Base-by-base conservation (phyloP, 1,140 invertebrate genomes). In the Varroa destructor region DNA sequence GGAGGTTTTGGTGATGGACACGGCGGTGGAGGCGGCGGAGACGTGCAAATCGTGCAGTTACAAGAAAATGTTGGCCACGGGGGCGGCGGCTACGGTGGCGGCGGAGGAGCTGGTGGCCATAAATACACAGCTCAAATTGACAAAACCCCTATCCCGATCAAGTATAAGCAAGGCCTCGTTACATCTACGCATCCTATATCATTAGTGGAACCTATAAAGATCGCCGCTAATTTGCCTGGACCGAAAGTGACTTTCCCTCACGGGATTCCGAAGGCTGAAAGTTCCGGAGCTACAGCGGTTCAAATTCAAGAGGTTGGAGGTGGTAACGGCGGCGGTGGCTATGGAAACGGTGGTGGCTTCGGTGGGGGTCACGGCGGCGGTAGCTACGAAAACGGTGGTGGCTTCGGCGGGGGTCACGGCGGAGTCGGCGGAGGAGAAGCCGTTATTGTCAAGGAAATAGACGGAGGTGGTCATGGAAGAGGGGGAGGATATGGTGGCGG, bases 61-160 rank as follows among this genome's bases (percentile, higher is more conserved):
- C 61, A 67, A 46, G 61, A 67, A 25, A 3, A 12, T 2, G 61
- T 12, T 40, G 61, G 61, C 40, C 12, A 37, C 8, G 40, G 46
- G 2, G 61, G 61, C 0, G 61, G 61, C 12, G 14, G 37, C 3
- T 12, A 37, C 40, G 61, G 61, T 37, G 61, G 61, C 8, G 61
- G 61, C 37, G 61, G 61, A 2, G 61, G 61, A 1, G 61, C 12
- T 37, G 61, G 61, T 8, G 61, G 61, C 46, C 61, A 67, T 37
- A 67, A 40, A 37, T 67, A 67, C 61, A 67, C 61, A 12, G 61
- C 61, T 40, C 61, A 67, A 67, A 67, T 67, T 46, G 61, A 67
- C 61, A 67, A 67, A 40, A 67, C 61, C 14, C 61, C 61, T 12
- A 67, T 67, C 40, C 61, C 61, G 2, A 67, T 67, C 36, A 67